A percentile compares a stretch with the other conserved stretches of the same genome.
Conservation (phyloP, 2,797 vertebrate species). For the Acipenser ruthenus region DNA sequence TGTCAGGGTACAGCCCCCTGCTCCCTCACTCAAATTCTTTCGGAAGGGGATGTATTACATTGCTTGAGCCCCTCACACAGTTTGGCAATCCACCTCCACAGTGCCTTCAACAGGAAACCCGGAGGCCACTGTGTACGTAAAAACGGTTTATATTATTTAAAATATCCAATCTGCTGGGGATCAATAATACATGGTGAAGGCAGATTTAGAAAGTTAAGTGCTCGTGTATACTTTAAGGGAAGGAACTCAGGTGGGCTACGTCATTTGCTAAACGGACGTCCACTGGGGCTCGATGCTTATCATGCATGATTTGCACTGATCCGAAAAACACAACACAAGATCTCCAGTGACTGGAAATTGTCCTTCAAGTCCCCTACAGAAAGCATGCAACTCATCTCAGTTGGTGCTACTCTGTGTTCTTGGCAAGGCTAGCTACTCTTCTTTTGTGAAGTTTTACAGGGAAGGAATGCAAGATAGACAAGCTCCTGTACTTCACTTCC, state of each 20-base stretch:
- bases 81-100: slow-evolving; percentile 1
- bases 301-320: slow-evolving; percentile 21
- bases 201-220: slow-evolving; percentile 25
- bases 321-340: not conserved
- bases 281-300: slow-evolving; percentile 22
- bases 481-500: slow-evolving; percentile 15
- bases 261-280: slow-evolving; percentile 22
- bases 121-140: slow-evolving; percentile 16
- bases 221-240: slow-evolving; percentile 31
- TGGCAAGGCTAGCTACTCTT: not conserved
- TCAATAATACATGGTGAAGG: slow-evolving; percentile 32
- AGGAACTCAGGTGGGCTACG: slow-evolving; percentile 12
- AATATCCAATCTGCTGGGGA: slow-evolving; percentile 25
- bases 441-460: not conserved
- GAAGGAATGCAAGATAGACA: slow-evolving; percentile 11
- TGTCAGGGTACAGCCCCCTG: not conserved
- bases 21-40: no score
- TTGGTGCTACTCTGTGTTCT: not conserved
- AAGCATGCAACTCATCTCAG: no score
- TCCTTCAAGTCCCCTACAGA: not conserved
- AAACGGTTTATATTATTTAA: slow-evolving; percentile 26
- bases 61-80: not conserved
- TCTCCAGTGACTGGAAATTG: not conserved
- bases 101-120: slow-evolving; percentile 11
- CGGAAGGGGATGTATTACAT: no score